phyloP scores from a whole-genome alignment of 2,797 vertebrate genomes.

The Pogoniulus pusillus region DNA sequence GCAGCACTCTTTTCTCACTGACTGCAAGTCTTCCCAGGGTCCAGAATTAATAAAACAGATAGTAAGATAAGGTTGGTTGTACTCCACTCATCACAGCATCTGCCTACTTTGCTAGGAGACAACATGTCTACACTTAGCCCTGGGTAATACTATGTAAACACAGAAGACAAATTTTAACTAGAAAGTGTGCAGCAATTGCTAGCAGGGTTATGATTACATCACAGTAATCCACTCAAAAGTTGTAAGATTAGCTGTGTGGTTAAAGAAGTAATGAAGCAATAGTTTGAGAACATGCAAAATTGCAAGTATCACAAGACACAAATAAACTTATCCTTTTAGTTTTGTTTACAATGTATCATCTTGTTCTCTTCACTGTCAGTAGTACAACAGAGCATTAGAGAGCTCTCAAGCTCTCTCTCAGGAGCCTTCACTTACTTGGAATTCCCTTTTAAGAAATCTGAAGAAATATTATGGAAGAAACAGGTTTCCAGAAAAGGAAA shows the following conservation, averaged over 20 bases:
- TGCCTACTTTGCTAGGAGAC: not conserved
- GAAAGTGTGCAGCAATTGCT: not conserved
- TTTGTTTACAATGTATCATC: not conserved
- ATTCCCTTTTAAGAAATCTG: not conserved
- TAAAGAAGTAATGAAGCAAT: slow-evolving; percentile 15
- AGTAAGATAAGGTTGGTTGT: not conserved
- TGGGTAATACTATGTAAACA: not conserved
- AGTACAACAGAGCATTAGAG: not conserved
- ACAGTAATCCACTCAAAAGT: not conserved
- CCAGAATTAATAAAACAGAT: slow-evolving; percentile 22
- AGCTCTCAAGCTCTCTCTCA: not conserved
- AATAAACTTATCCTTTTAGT: not conserved
- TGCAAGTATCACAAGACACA: not conserved
- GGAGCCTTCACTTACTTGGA: not conserved
- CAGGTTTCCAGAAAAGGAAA: not conserved
- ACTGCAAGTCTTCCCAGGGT: not conserved
- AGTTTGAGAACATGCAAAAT: not conserved
- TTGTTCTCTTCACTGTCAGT: not conserved
- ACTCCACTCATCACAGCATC: not conserved
- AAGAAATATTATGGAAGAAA: not conserved
- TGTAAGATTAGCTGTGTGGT: not conserved
- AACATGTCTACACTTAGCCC: not conserved
- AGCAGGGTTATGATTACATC: slow-evolving; percentile 14
- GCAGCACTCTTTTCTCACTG: not conserved
- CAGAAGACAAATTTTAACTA: slow-evolving; percentile 24